These are phyloP conservation scores for Aphaenogaster floridana DNA, from an alignment of 1,140 invertebrate genomes.

Conservation along the genomic window DNA sequence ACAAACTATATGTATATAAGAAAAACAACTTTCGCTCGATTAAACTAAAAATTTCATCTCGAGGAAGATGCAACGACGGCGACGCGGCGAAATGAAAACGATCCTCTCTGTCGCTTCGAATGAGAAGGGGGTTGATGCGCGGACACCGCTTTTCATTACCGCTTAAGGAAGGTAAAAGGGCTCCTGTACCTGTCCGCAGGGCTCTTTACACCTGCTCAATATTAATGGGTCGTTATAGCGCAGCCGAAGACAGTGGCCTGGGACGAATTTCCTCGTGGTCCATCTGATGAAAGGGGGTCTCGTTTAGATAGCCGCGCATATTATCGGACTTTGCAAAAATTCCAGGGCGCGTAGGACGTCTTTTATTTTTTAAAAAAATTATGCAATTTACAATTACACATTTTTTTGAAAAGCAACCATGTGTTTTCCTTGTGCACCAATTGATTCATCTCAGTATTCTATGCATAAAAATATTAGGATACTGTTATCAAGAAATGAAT, in stretches of 20 bases:
- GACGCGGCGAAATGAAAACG: not conserved
- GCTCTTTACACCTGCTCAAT: conserved; percentile 53
- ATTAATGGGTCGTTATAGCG: conserved; percentile 53
- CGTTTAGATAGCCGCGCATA: conserved; percentile 15
- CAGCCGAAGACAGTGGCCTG: not conserved
- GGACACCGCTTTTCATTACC: conserved; percentile 45
- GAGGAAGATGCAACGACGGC: not conserved
- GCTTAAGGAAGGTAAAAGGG: conserved; percentile 12
- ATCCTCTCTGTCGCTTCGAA: not conserved
- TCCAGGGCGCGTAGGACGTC: not conserved
- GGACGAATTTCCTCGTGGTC: not conserved
- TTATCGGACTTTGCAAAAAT: not conserved
- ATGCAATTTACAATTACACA: no score
- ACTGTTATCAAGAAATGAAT: no score
- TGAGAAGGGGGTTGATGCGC: not conserved
- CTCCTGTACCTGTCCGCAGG: not conserved
- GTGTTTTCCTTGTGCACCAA: no score
- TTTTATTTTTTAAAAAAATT: not conserved
- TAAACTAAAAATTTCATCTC: conserved; percentile 34
- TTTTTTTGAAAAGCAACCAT: no score
- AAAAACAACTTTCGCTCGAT: not conserved
- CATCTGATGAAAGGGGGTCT: not conserved
- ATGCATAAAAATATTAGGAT: no score
- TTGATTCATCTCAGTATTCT: no score
- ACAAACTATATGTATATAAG: not conserved